Percentiles rank a stretch among this genome's conserved stretches.
These are phyloP conservation scores for Nylanderia fulva DNA, from an alignment of 1,140 invertebrate genomes.

Conservation along the genomic window DNA sequence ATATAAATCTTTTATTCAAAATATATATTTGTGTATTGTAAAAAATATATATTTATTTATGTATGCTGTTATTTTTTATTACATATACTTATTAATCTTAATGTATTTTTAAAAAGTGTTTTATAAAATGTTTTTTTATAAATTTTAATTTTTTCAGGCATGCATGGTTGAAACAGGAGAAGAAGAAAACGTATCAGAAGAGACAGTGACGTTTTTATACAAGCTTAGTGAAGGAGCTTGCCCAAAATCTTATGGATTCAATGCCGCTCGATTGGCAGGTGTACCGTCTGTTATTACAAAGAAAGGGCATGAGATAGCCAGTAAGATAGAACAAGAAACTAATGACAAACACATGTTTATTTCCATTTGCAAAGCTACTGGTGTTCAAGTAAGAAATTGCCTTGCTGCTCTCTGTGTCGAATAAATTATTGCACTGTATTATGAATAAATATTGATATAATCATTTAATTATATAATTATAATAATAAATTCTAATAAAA, in stretches of 20 bases:
- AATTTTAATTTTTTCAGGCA: constrained; percentile 87
- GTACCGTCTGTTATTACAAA: constrained; percentile 90
- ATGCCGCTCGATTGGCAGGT: constrained; percentile 97
- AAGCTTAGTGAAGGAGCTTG: constrained; percentile 96
- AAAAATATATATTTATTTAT: background rate
- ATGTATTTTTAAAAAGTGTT: background rate
- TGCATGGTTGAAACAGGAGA: constrained; percentile 98
- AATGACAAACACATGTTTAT: constrained; percentile 84
- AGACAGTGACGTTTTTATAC: constrained; percentile 98
- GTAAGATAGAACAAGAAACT: constrained; percentile 88
- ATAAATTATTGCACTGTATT: background rate
- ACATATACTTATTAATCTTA: background rate
- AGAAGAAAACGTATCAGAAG: constrained; percentile 91
- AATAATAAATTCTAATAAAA: no score
- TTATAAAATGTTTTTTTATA: background rate
- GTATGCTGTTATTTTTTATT: background rate
- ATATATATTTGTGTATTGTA: no score
- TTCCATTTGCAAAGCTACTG: constrained; percentile 73
- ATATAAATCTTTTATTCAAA: background rate
- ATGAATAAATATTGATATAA: background rate
- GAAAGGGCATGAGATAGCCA: constrained; percentile 89
- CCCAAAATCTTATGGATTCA: constrained; percentile 99
- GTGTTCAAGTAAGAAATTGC: constrained; percentile 63
- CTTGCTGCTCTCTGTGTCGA: constrained; percentile 56
- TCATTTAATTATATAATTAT: background rate